Conservation (phyloP, 2,113 vertebrate species). For the Oncorhynchus nerka region DNA sequence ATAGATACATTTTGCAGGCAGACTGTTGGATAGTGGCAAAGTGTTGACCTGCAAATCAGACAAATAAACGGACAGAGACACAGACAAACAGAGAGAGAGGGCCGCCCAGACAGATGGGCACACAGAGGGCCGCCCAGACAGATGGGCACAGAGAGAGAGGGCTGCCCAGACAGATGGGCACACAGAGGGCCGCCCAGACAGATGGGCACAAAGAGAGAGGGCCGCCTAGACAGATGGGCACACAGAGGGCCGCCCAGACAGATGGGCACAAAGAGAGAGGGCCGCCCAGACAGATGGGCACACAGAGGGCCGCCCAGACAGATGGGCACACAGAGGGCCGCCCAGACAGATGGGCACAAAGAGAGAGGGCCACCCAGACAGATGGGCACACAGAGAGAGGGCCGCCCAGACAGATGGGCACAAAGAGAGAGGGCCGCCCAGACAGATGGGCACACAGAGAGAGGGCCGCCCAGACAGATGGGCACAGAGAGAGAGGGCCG, state of each 20-base stretch:
- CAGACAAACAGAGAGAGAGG: neutral
- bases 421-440: neutral
- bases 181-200: neutral
- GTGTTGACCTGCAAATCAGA: neutral
- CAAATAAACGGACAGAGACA: neutral
- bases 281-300: neutral
- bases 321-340: neutral
- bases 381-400: neutral
- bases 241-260: neutral
- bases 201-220: neutral
- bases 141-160: neutral
- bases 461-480: neutral
- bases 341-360: neutral
- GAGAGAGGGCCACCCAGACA: neutral
- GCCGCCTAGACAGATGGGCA: neutral
- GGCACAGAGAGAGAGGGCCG: neutral
- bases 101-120: neutral
- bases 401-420: neutral
- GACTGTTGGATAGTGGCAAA: too few species aligned
- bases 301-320: neutral
- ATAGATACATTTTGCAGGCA: too few species aligned
- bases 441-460: neutral
- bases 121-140: neutral
- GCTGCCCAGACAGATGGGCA: neutral
- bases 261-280: neutral